Evolutionary conservation across 1,140 invertebrate species (phyloP), one percentile per base, ranked within the genome.

Genomic region (Zaprionus lachaisei): DNA sequence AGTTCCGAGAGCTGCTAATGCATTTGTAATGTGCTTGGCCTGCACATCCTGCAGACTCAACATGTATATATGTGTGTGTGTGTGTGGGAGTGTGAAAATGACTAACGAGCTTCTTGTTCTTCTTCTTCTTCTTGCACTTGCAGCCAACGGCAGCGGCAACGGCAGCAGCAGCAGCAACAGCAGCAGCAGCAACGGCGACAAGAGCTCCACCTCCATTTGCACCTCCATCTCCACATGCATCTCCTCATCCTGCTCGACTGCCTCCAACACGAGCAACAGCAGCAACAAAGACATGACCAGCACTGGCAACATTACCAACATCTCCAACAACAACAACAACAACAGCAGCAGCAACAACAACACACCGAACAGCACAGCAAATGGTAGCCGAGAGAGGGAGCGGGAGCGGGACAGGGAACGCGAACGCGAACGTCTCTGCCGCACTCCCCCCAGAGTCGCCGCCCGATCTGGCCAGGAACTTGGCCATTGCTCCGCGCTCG

Each of bases 371-470:
- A 56, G 47, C 61, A 80, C 74, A 31, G 62, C 74, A 49, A 72
- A 79, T 15, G 66, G 76, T 49, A 64, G 67, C 62, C 71, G 75
- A 6, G 73, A 85, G 54, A 20, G 62, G 47, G 64, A 77, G 31
- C 20, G 81, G 34, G 80, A 81, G 20, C 58, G 80, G 7, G 79
- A 77, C 15, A 31, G 79, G 3, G 80, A 83, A 9, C 70, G 74
- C 31, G 92, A 73, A 7, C 69, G 74, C 31, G 92, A 73, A 89
- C 92, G 83, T 4, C 56, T 84, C 1, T 89, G 85, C 34, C 81
- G 84, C 28, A 81, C 78, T 14, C 84, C 94, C 9, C 9, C 94
- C 94, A 9, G 94, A 94, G 68, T 94, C 94, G 2, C 94, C 94
- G 44, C 85, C 81, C 15, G 94, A 94, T 77, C 92, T 93, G 20